Evolutionary conservation across 2,113 vertebrate species (phyloP), one percentile per base, ranked within the genome.

Genomic region (Pituophis catenifer): DNA sequence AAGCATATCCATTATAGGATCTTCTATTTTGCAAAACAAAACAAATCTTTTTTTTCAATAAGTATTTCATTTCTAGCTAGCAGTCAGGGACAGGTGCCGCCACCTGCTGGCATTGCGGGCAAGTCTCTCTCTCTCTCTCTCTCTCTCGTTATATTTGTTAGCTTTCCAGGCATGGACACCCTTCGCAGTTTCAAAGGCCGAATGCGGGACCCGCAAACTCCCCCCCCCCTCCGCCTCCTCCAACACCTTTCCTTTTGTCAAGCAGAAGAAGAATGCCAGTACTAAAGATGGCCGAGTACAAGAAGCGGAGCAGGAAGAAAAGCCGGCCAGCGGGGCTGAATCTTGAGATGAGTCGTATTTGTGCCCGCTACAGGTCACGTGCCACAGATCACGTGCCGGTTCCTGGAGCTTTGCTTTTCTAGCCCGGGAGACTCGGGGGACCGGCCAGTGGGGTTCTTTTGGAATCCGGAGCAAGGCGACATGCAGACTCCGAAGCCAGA

Each of bases 401-500:
- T 81, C 75, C 0, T 23, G 12, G 5, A 0, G 1, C 26, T 38
- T 50, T 38, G 70, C 2, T 15, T 89, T 70, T 50, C 59, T 44
- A 89, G 17, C 19, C n/a, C 21, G 19, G 17, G 13, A 23, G 65
- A 70, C 3, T 5, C 12, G 65, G 50, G 1, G 17, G 23, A 58
- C 0, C 21, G 3, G 9, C n/a, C 0, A 2, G 5, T 3, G 0
- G 0, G 1, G 0, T 23, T 3, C 17, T 95, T 19, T 62, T 54
- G 26, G 33, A 44, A 29, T 1, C 81, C 94, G 70, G 85, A 52
- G 90, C 7, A 21, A 38, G 75, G 12, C 12, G 33, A n/a, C 2
- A 92, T 96, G 95, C 86, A 38, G 17, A 24, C 11, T 26, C 21
- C 95, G 95, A 96, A 96, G 50, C 85, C 94, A 54, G 95, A 94